Evolutionary conservation across 2,113 vertebrate genomes (phyloP).

Genomic region (Aix galericulata): DNA sequence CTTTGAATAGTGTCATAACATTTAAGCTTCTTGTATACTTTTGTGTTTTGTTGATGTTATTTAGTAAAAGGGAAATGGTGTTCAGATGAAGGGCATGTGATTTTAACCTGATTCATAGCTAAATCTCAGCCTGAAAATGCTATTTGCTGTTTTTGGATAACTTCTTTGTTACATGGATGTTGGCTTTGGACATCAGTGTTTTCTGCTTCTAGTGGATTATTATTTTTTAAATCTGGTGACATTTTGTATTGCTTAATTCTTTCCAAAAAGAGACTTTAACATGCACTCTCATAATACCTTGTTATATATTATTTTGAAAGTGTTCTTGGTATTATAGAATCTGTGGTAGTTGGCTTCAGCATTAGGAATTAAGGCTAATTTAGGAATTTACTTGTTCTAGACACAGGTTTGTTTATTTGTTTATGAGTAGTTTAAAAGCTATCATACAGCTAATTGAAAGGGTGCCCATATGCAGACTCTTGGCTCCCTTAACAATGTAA

Average conservation of each 20-base stretch:
- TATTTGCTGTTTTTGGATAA: slow-evolving; percentile 15
- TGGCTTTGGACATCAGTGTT: not conserved
- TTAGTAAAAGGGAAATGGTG: not conserved
- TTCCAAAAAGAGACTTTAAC: not conserved
- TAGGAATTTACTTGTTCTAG: not conserved
- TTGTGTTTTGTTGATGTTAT: not conserved
- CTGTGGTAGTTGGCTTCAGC: not conserved
- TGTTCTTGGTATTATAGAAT: not conserved
- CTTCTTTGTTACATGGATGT: not conserved
- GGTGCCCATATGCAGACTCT: not conserved
- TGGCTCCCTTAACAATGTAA: not conserved
- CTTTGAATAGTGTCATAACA: not conserved
- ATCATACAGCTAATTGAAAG: not conserved
- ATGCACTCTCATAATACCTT: not conserved
- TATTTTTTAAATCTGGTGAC: not conserved
- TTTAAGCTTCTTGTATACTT: not conserved
- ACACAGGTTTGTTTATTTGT: not conserved
- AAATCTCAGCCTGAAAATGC: not conserved
- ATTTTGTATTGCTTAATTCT: not conserved
- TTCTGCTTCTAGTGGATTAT: not conserved
- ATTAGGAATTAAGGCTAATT: not conserved
- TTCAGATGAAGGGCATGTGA: not conserved
- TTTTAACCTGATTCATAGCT: not conserved
- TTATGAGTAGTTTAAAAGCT: not conserved
- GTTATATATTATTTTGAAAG: not conserved